Percentiles rank a stretch among this genome's conserved stretches.
Conservation (phyloP, 2,888 invertebrate genomes). For the Orthosia gracilis region DNA sequence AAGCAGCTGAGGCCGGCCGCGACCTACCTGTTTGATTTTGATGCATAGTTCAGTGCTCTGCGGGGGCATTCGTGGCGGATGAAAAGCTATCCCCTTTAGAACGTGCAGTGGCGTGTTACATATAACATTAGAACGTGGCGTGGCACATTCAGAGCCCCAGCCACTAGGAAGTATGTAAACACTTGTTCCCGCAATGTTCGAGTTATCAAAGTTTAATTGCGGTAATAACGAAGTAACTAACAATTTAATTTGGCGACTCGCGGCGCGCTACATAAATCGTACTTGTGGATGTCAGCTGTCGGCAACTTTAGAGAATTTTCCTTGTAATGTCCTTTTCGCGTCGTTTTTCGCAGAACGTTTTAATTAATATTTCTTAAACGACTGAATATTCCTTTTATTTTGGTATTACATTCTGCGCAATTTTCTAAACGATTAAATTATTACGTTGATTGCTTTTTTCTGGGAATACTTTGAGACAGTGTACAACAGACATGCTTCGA, state of each 20-base stretch:
- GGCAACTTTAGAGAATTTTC: conserved; percentile 87
- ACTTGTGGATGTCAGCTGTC: conserved; percentile 90
- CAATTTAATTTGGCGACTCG: conserved; percentile 87
- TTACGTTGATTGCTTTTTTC: conserved; percentile 59
- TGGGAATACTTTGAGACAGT: conserved; percentile 30
- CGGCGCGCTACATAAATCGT: conserved; percentile 86
- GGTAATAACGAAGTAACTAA: conserved; percentile 87
- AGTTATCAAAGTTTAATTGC: conserved; percentile 87
- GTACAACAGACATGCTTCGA: conserved; percentile 25
- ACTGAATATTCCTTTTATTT: conserved; percentile 69
- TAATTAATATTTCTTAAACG: conserved; percentile 88
- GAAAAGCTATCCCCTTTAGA: conserved; percentile 75
- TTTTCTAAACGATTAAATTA: conserved; percentile 52
- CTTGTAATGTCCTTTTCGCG: conserved; percentile 88
- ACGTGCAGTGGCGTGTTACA: conserved; percentile 60
- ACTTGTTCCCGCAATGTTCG: conserved; percentile 74
- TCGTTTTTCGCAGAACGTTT: conserved; percentile 88
- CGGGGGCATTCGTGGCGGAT: conserved; percentile 73
- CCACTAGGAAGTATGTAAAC: conserved; percentile 60
- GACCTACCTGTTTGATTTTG: conserved; percentile 88
- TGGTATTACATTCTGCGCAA: conserved; percentile 65
- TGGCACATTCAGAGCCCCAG: conserved; percentile 45
- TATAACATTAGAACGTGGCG: conserved; percentile 55
- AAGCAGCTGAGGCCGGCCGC: conserved; percentile 79
- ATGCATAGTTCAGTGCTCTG: conserved; percentile 87